Conservation (phyloP, 2,888 invertebrate genomes). For the Tipula confusa region DNA sequence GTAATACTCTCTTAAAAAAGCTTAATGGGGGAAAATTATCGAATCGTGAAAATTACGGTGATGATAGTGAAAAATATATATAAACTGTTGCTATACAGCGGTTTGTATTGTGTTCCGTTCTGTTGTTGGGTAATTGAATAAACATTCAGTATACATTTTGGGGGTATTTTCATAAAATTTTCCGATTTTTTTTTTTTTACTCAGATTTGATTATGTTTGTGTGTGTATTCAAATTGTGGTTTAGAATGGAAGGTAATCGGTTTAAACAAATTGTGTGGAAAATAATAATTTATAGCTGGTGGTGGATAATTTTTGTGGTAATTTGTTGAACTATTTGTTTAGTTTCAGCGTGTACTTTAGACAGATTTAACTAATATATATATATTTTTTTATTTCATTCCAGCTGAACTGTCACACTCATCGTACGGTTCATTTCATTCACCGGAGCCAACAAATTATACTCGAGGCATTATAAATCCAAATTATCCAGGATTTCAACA, state of each 20-base stretch:
- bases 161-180: background rate
- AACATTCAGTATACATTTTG: background rate
- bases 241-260: background rate
- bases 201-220: background rate
- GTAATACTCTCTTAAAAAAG: background rate
- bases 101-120: background rate
- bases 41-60: slow-evolving; percentile 7
- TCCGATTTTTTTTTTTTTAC: background rate
- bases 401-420: slow-evolving; percentile 37
- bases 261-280: background rate
- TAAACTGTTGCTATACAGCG: background rate
- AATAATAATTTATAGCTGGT: background rate
- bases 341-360: too few species aligned
- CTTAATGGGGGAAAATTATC: background rate
- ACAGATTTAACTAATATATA: too few species aligned
- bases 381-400: background rate
- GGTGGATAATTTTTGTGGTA: background rate
- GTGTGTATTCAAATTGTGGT: background rate
- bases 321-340: background rate
- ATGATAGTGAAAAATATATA: background rate
- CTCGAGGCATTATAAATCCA: slow-evolving; percentile 73
- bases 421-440: slow-evolving; percentile 38
- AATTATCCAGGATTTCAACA: slow-evolving; percentile 83
- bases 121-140: background rate
- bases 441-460: slow-evolving; percentile 47